These are phyloP conservation scores for Zhuqinia jingwanae DNA, from an alignment of 2,888 invertebrate genomes.

Conservation along the genomic window DNA sequence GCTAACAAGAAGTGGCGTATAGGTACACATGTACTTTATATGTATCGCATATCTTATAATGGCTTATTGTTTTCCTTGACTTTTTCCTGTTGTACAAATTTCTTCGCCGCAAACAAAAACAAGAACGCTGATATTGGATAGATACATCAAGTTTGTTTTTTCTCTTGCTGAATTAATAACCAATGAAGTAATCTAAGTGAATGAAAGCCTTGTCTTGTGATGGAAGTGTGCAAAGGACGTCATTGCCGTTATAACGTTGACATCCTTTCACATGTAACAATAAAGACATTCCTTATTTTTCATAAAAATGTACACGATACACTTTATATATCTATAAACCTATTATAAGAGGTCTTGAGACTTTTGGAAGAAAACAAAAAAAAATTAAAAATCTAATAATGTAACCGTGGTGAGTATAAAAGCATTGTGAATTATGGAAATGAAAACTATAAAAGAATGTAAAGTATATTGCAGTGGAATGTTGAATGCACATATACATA, in stretches of 20 bases:
- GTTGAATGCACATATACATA: not conserved
- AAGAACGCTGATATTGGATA: conserved; percentile 18
- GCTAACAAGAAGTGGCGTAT: not conserved
- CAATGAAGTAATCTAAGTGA: not conserved
- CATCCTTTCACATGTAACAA: not conserved
- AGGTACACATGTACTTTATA: not conserved
- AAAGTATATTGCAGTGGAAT: not conserved
- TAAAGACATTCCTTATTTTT: not conserved
- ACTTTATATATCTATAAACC: no score
- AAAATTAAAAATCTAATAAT: not conserved
- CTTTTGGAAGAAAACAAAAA: no score
- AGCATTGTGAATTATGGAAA: not conserved
- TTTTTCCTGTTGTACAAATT: no score
- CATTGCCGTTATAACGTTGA: not conserved
- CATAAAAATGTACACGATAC: no score
- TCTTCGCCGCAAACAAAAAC: no score
- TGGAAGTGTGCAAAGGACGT: not conserved
- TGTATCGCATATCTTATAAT: not conserved
- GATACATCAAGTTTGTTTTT: no score
- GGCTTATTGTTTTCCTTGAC: not conserved
- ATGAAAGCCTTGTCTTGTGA: not conserved
- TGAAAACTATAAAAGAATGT: not conserved
- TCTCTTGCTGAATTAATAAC: not conserved
- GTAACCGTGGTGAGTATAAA: not conserved
- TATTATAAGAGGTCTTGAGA: no score